These are phyloP conservation scores for Eulemur mongoz DNA, from an alignment of 2,797 vertebrate genomes.

Conservation along the genomic window DNA sequence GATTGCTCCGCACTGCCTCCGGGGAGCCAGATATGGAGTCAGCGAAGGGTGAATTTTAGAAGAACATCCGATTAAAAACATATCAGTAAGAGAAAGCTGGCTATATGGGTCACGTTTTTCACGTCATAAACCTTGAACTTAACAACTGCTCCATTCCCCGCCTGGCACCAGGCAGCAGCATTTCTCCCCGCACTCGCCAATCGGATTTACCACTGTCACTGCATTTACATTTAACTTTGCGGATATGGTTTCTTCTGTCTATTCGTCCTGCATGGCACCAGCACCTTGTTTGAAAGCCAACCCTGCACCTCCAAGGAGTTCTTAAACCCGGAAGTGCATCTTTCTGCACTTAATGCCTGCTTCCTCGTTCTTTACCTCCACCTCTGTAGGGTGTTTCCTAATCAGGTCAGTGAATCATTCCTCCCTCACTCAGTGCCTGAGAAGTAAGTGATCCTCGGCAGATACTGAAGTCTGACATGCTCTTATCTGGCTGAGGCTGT, in stretches of 20 bases:
- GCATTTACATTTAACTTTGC: background rate
- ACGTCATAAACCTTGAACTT: constrained; percentile 61
- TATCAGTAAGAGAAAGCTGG: constrained; percentile 67
- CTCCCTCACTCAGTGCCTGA: background rate
- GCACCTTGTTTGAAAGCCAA: background rate
- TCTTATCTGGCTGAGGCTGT: background rate
- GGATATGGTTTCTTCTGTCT: background rate
- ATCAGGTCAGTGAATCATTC: constrained; percentile 43
- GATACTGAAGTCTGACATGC: background rate
- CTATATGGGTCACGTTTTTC: constrained; percentile 58
- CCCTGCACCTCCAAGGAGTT: background rate
- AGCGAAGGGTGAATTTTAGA: constrained; percentile 65
- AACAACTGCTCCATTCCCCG: background rate
- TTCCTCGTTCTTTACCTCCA: constrained; percentile 16
- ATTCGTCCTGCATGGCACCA: background rate
- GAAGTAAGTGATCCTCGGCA: background rate
- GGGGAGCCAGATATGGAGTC: constrained; percentile 62
- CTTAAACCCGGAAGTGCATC: background rate
- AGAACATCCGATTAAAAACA: constrained; percentile 73
- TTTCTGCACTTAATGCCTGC: background rate
- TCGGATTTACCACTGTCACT: background rate
- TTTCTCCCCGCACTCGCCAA: background rate
- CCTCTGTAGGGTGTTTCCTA: background rate
- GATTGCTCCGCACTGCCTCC: constrained; percentile 3
- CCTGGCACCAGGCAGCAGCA: background rate